Evolutionary conservation across 2,113 vertebrate genomes (phyloP).

Genomic region (Odontesthes bonariensis): DNA sequence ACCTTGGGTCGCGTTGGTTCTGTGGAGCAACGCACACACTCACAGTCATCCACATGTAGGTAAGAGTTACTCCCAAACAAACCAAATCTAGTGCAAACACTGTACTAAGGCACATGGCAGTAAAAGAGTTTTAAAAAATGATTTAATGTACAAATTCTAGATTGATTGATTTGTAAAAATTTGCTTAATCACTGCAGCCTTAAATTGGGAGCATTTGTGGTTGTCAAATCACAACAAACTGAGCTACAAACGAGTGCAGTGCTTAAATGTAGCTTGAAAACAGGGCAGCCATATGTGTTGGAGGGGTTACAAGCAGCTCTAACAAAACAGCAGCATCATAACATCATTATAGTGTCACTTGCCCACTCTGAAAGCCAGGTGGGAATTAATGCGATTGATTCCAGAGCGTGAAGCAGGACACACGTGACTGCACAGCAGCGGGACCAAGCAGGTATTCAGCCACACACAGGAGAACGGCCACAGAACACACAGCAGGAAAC

Average conservation of each 20-base stretch:
- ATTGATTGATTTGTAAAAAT: background rate
- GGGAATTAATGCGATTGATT: constrained; percentile 39
- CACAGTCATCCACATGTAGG: constrained; percentile 17
- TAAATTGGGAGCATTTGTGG: background rate
- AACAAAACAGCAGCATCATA: constrained; percentile 37
- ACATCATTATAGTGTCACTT: constrained; percentile 13
- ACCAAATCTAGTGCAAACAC: constrained; percentile 4
- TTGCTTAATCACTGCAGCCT: background rate
- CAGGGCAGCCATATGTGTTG: constrained; percentile 6
- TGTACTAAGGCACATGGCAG: background rate
- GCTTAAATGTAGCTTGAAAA: constrained; percentile 32
- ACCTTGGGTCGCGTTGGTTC: constrained; percentile 96
- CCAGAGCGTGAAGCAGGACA: constrained; percentile 37
- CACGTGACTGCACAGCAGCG: constrained; percentile 31
- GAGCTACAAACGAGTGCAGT: constrained; percentile 10
- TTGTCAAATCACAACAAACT: constrained; percentile 10
- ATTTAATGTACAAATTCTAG: no score
- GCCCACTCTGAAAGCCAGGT: constrained; percentile 40
- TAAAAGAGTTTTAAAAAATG: background rate
- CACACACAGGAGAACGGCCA: constrained; percentile 36
- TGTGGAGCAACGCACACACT: constrained; percentile 75
- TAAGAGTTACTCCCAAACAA: constrained; percentile 4
- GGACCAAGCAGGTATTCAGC: constrained; percentile 56
- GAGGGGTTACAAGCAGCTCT: constrained; percentile 38
- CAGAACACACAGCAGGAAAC: constrained; percentile 57